Evolutionary conservation across 2,888 invertebrate genomes (phyloP).

Genomic region (Oxycera nigricornis): DNA sequence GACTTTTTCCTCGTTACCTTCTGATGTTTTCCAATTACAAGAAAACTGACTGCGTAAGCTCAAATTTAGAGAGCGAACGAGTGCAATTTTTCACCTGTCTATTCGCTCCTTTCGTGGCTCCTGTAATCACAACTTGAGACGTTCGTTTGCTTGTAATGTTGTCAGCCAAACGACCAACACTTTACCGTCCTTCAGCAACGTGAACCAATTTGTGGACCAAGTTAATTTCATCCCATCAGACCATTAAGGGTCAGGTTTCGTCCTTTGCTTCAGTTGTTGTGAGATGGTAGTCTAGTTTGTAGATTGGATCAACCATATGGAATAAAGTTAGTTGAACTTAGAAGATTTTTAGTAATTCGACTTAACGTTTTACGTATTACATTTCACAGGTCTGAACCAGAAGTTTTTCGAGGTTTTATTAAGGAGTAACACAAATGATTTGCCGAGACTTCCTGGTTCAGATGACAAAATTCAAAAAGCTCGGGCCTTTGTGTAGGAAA

Average conservation of each 20-base stretch:
- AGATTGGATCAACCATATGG: no score
- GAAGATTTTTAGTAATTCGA: no score
- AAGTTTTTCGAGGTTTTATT: no score
- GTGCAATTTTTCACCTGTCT: conserved; percentile 39
- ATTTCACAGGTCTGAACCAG: no score
- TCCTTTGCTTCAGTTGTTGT: not conserved
- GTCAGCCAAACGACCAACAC: not conserved
- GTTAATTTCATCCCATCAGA: conserved; percentile 35
- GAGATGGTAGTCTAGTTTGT: no score
- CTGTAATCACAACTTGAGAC: conserved; percentile 34
- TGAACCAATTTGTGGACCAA: conserved; percentile 41
- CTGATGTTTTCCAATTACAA: conserved; percentile 34
- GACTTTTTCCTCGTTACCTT: not conserved
- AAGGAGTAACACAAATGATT: no score
- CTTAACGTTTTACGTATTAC: no score
- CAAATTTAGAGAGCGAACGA: conserved; percentile 27
- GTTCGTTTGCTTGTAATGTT: not conserved
- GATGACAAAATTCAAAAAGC: no score
- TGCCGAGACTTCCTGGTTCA: no score
- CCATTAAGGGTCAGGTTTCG: not conserved
- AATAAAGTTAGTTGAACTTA: no score
- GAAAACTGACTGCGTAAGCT: conserved; percentile 41
- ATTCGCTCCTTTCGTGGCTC: conserved; percentile 4
- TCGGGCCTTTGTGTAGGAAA: no score
- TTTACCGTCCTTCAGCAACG: conserved; percentile 21